Evolutionary conservation across 2,888 invertebrate genomes (phyloP), one percentile per base, ranked within the genome.

Genomic region (Tubiluchus corallicola): DNA sequence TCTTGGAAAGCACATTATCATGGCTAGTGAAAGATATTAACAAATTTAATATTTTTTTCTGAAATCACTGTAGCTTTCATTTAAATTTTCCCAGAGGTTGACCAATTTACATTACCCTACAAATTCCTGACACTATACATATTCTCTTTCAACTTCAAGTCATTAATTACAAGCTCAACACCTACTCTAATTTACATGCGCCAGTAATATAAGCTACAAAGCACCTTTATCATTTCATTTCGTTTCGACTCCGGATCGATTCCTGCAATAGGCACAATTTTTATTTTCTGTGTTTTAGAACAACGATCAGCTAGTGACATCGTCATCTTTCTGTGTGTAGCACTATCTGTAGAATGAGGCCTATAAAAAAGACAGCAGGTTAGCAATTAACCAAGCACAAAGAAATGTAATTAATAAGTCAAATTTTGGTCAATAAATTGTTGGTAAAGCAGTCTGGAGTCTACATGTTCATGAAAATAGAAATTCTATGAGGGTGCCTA

Each of bases 241-340:
- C 88, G 74, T 60, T 90, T 82, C 9, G 83, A 80, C 59, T 96
- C 96, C 0, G 98, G 98, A 68, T 98, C 92, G 49, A 74, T 74
- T 3, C 87, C 88, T 37, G 88, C 84, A 64, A 84, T 85, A 1
- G 90, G 87, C 53, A 98, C 68, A 45, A 98, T 87, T 68, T 94
- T 92, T 57, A 98, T 94, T 42, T 88, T 87, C 1, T 82, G 79
- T 0, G 87, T 82, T 67, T 92, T 92, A 42, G 83, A 79, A 38
- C 87, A 82, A 43, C 92, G 74, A 66, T 98, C 96, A 96, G 96
- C 53, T 96, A 70, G 0, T 9, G n/a, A 29, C 66, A 96, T 73
- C 0, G 96, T 98, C 82, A 98, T 94, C 73, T 98, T 98, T 53
- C 92, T 76, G 65, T 98, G 96, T 0, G 98, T 98, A 67, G 94